phyloP scores from a whole-genome alignment of 2,113 vertebrate genomes.

The Corythaeola cristata region DNA sequence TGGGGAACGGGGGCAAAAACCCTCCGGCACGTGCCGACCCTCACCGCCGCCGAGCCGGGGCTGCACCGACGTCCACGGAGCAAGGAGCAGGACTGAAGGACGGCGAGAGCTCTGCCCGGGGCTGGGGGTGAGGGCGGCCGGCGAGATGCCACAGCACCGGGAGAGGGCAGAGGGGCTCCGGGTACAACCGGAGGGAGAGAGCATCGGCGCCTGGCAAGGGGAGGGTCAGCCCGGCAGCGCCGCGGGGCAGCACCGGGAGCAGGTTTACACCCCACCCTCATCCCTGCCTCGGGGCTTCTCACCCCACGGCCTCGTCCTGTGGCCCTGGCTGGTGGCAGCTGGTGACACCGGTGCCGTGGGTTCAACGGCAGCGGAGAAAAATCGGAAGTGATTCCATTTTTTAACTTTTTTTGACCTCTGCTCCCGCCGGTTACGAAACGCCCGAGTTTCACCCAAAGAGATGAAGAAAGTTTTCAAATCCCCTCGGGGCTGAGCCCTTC shows the following conservation, averaged over 20 bases:
- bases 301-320: background rate
- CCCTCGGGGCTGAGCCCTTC: background rate
- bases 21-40: accelerated
- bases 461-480: background rate
- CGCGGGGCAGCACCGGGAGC: accelerated
- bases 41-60: accelerated
- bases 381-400: background rate
- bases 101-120: background rate
- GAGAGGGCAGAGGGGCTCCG: background rate
- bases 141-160: accelerated
- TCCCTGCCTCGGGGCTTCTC: background rate
- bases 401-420: background rate
- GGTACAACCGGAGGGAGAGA: accelerated
- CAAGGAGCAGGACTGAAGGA: background rate
- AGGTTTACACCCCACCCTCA: background rate
- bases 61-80: accelerated
- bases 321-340: background rate
- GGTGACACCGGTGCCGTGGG: background rate
- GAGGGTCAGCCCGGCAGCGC: background rate
- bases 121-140: accelerated
- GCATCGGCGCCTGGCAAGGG: accelerated
- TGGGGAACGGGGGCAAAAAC: accelerated
- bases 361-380: accelerated
- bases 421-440: accelerated
- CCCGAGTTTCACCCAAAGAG: accelerated